Base-by-base conservation (phyloP, 2,888 invertebrate species). In the Epirrhoe tristata region DNA sequence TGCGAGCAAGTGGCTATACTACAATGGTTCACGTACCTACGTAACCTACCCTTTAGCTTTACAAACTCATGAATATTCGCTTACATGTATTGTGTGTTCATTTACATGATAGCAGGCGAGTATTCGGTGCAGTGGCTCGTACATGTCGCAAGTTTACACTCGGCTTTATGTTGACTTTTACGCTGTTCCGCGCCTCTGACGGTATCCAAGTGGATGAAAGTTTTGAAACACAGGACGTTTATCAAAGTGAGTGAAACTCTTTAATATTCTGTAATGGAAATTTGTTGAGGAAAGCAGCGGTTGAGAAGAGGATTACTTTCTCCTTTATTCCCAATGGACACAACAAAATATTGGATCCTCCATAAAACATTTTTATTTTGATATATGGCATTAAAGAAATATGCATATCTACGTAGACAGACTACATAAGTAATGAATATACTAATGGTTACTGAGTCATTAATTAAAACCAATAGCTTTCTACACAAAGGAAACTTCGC, bases 21-120 rank as follows among this genome's bases (percentile, higher is more conserved):
- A 71, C 55, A 60, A 62, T 59, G 66, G 67, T 56, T 72, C 71
- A 70, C 66, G 73, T 61, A 72, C 71, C 70, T 68, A 76, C 69
- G 74, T 76, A 75, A 74, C 76, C 72, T 71, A 76, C 73, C 77
- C 79, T 73, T 77, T 74, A 74, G 76, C 73, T 79, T 81, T 78
- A 78, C 83, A 76, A 76, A 71, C 81, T 87, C 85, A 87, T 87
- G 87, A 84, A 87, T 87, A 87, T 87, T 85, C 86, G 77, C 77
- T 83, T 81, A 83, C 85, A 86, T 86, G 85, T 83, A 79, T 82
- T 80, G 82, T 82, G 79, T 82, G 79, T 84, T 85, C 81, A 86
- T 87, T 87, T 86, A 83, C 87, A 87, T 86, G 82, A 82, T 81
- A 81, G 82, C 81, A 79, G 78, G 77, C 73, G 77, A 82, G 81